phyloP scores from a whole-genome alignment of 2,888 invertebrate species.

The Apamea crenata region DNA sequence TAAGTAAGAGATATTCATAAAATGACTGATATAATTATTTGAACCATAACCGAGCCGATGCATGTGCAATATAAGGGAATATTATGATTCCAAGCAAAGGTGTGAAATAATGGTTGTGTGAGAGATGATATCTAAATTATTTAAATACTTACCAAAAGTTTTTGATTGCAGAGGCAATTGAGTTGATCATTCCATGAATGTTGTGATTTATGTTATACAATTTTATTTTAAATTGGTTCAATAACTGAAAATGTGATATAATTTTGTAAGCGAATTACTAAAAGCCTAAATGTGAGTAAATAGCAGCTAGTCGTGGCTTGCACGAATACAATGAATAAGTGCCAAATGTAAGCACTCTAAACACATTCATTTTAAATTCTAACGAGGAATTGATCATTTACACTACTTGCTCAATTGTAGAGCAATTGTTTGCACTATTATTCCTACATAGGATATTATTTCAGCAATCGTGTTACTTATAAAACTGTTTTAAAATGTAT shows the following conservation, averaged over 20 bases:
- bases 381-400: constrained; percentile 74
- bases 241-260: constrained; percentile 76
- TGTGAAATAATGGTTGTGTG: constrained; percentile 78
- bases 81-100: constrained; percentile 61
- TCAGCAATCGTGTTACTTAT: constrained; percentile 53
- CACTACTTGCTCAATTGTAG: constrained; percentile 69
- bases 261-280: constrained; percentile 69
- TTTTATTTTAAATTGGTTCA: constrained; percentile 69
- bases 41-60: constrained; percentile 79
- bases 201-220: constrained; percentile 76
- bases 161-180: constrained; percentile 61
- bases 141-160: constrained; percentile 69
- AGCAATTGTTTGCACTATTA: constrained; percentile 64
- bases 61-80: constrained; percentile 74
- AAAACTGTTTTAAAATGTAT: constrained; percentile 52
- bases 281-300: constrained; percentile 66
- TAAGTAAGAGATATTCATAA: constrained; percentile 57
- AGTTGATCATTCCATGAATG: constrained; percentile 77
- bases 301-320: constrained; percentile 82
- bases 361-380: constrained; percentile 65
- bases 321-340: constrained; percentile 76
- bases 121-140: constrained; percentile 72
- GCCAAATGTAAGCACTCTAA: constrained; percentile 85
- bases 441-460: constrained; percentile 68
- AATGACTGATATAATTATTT: constrained; percentile 80